Base-by-base conservation (phyloP, 1,140 invertebrate genomes). In the Neodiprion virginianus region DNA sequence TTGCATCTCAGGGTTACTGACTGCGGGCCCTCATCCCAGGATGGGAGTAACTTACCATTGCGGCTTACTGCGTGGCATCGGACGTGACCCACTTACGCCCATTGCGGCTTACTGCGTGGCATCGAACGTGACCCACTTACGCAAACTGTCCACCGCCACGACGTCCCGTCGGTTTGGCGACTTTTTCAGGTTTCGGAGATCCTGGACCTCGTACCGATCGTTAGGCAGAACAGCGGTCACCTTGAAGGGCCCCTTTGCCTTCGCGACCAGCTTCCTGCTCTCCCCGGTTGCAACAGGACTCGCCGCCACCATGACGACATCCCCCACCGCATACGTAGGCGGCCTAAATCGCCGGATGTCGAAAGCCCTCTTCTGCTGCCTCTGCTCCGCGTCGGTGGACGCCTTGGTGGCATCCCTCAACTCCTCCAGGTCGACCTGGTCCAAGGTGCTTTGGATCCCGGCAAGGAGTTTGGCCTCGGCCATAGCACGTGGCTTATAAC, bases 121-220 rank as follows among this genome's bases (percentile, higher is more conserved):
- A 21, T 21, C 17, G 17, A 21, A 21, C 17, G 17, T 21, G 17
- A 21, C 17, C 17, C 17, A 21, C 17, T 21, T 21, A 0, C 17
- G 17, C 17, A 21, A 21, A 21, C 17, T 21, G 17, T 21, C 17
- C 17, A 21, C 17, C 17, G 17, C 17, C 0, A 21, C 17, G 17
- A 21, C 17, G 17, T 21, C 17, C 17, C 17, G 17, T 21, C 17
- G 17, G 17, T 21, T 21, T 21, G 17, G 17, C 17, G 17, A 21
- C 17, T 21, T 1, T 21, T 21, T 9, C 40, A 1, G 71, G 61
- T 78, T 72, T 12, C 76, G 17, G 11, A 78, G n/a, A 71, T 78
- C 80, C 10, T 75, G 67, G 0, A 84, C 80, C 50, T 79, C 78
- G 69, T 84, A 86, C 3, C 84, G 72, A 50, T 85, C 83, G 66